Conservation (phyloP, 1,140 invertebrate genomes). For the Anoplophora glabripennis region DNA sequence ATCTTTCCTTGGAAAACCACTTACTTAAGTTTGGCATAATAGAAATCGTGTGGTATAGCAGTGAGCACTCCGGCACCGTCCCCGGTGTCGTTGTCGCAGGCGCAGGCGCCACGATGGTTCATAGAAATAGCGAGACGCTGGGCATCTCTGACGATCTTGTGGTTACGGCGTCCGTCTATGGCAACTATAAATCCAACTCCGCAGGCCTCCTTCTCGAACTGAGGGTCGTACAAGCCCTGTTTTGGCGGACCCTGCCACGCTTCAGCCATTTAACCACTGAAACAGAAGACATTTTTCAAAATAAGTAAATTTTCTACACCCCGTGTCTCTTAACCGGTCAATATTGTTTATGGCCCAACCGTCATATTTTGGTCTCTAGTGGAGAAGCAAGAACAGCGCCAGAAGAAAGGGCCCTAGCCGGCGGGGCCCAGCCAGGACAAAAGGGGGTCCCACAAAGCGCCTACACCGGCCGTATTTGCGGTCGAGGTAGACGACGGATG, state of each 20-base stretch:
- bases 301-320: too few relatives aligned
- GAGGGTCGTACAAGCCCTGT: slow-evolving; percentile 89
- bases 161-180: slow-evolving; percentile 89
- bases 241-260: slow-evolving; percentile 52
- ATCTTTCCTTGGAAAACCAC: slow-evolving; percentile 7
- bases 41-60: slow-evolving; percentile 94
- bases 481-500: too few relatives aligned
- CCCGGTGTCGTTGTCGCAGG: slow-evolving; percentile 98
- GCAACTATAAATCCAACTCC: slow-evolving; percentile 98
- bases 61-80: slow-evolving; percentile 96
- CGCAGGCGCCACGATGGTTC: slow-evolving; percentile 97
- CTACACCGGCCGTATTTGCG: too few relatives aligned
- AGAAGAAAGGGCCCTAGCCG: too few relatives aligned
- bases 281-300: slow-evolving; percentile 24
- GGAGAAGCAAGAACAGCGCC: too few relatives aligned
- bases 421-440: too few relatives aligned
- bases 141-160: slow-evolving; percentile 96
- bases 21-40: slow-evolving; percentile 77
- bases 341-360: too few relatives aligned
- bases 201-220: slow-evolving; percentile 92
- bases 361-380: too few relatives aligned
- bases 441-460: too few relatives aligned
- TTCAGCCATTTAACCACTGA: slow-evolving; percentile 46
- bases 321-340: too few relatives aligned
- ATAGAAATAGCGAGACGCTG: slow-evolving; percentile 91